Conservation (phyloP, 2,113 vertebrate genomes). For the Thalassoma bifasciatum region DNA sequence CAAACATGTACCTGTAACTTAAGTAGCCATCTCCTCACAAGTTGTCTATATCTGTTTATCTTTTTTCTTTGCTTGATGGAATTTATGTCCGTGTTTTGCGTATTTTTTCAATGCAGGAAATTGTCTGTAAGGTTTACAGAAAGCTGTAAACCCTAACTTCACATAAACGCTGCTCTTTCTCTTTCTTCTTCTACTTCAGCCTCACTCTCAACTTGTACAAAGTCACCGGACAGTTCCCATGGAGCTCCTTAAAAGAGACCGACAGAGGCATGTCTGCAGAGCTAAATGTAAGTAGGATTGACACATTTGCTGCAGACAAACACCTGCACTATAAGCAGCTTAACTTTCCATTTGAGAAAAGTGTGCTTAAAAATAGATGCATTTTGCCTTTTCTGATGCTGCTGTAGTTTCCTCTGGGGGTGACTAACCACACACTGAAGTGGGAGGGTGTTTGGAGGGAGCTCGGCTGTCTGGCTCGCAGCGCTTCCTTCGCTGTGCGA, state of each 20-base stretch:
- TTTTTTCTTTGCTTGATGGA: too few species aligned
- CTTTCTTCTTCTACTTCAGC: conserved; percentile 75
- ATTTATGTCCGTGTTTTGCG: too few species aligned
- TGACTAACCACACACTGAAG: conserved; percentile 91
- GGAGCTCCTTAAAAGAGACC: conserved; percentile 97
- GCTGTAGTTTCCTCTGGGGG: conserved; percentile 90
- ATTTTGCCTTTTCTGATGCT: neutral
- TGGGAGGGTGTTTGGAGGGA: conserved; percentile 98
- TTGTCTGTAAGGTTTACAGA: too few species aligned
- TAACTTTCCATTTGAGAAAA: too few species aligned
- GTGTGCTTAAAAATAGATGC: too few species aligned
- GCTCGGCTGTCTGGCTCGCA: conserved; percentile 92
- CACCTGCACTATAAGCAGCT: too few species aligned
- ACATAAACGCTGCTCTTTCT: neutral
- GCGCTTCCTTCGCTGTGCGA: conserved; percentile 93
- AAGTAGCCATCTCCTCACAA: too few species aligned
- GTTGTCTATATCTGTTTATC: too few species aligned
- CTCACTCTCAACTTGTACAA: conserved; percentile 94
- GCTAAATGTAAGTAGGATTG: conserved; percentile 83
- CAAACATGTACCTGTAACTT: too few species aligned
- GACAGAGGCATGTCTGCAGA: conserved; percentile 93
- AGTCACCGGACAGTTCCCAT: conserved; percentile 97
- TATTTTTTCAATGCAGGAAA: too few species aligned
- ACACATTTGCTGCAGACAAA: too few species aligned
- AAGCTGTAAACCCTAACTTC: too few species aligned